These are phyloP conservation scores for Masticophis lateralis DNA, from an alignment of 2,797 vertebrate genomes.

Conservation along the genomic window DNA sequence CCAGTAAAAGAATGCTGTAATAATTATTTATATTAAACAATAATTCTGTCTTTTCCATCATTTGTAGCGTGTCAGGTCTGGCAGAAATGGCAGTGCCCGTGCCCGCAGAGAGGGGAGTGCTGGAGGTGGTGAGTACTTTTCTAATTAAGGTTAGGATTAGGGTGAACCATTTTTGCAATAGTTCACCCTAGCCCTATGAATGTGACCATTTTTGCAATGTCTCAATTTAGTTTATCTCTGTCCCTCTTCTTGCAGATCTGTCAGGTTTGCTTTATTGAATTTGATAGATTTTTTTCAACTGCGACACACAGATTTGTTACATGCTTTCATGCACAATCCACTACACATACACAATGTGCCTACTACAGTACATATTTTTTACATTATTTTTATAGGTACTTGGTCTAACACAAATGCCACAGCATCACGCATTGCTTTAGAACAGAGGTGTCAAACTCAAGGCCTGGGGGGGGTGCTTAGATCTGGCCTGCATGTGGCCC, in stretches of 20 bases:
- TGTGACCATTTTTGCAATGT: not conserved
- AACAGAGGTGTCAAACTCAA: no score
- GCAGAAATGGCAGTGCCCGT: slow-evolving; percentile 83
- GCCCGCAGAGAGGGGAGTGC: slow-evolving; percentile 81
- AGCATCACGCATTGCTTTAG: not conserved
- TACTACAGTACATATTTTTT: not conserved
- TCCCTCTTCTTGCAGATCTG: not conserved
- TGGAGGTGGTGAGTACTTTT: slow-evolving; percentile 81
- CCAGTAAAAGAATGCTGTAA: not conserved
- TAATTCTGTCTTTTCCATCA: not conserved
- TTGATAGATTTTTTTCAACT: not conserved
- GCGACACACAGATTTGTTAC: not conserved
- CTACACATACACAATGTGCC: not conserved
- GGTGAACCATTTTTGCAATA: not conserved
- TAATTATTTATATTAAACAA: not conserved
- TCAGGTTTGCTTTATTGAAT: not conserved
- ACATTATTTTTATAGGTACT: not conserved
- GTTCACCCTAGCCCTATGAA: not conserved
- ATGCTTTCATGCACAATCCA: not conserved
- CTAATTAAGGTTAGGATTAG: not conserved
- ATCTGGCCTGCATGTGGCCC: no score
- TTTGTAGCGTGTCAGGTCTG: slow-evolving; percentile 82
- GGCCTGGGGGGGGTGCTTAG: no score
- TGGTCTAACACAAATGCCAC: not conserved
- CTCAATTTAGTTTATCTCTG: not conserved